Conservation (phyloP, 2,113 vertebrate species). For the Microcebus ravelobensis region DNA sequence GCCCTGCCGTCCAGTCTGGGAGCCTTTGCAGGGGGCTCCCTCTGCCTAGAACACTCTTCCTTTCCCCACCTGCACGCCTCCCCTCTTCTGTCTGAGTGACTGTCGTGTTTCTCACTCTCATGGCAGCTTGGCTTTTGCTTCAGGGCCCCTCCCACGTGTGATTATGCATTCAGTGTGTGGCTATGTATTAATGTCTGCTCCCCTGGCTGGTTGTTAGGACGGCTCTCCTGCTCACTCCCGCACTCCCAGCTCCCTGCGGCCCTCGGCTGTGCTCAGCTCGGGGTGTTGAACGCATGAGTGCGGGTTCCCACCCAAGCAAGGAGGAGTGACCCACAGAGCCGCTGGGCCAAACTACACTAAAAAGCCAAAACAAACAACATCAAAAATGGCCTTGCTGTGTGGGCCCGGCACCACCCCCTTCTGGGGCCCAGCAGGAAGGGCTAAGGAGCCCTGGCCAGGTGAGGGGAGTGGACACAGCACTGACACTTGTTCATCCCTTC, state of each 20-base stretch:
- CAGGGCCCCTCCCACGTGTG: not conserved
- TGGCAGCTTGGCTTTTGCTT: not conserved
- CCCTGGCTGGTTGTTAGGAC: too few species aligned
- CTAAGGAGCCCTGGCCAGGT: not conserved
- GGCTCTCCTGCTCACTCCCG: not conserved
- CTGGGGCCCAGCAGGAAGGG: not conserved
- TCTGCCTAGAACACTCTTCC: not conserved
- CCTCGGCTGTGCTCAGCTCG: too few species aligned
- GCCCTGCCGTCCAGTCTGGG: too few species aligned
- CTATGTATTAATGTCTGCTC: not conserved
- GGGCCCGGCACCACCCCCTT: not conserved
- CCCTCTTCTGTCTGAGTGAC: fast-evolving
- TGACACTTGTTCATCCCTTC: not conserved
- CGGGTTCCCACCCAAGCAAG: not conserved
- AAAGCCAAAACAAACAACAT: too few species aligned
- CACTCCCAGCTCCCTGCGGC: not conserved
- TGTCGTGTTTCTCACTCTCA: not conserved
- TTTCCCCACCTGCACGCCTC: not conserved
- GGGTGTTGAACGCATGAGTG: too few species aligned
- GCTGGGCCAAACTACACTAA: not conserved
- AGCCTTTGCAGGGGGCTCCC: not conserved
- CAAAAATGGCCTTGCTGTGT: not conserved
- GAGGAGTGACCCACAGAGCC: not conserved
- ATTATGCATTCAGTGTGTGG: not conserved
- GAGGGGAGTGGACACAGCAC: not conserved